Base-by-base conservation (phyloP, 2,888 invertebrate species). In the Agonum fuliginosum region DNA sequence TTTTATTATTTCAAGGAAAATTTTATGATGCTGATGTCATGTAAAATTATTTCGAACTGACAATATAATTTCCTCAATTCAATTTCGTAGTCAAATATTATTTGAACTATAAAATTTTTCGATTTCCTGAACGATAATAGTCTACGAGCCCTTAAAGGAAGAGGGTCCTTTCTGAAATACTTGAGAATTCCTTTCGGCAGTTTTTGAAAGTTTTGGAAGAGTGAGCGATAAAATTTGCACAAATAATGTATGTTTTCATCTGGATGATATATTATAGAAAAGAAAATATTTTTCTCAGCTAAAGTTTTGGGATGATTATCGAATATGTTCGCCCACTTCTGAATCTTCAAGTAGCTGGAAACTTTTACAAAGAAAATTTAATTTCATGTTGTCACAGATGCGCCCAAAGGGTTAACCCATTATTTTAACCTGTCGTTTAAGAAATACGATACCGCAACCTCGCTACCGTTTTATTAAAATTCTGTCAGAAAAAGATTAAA, bases 231-330 rank as follows among this genome's bases (percentile, higher is more conserved):
- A 72, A 54, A 54, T 72, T 54, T 72, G 54, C 48, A 22, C 34
- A 54, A 71, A 20, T 71, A 67, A 67, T 67, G 62, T 62, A 67
- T 41, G 67, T 67, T 67, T 67, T 67, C 67, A 41, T 41, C 41
- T 17, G 22, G 12, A 22, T 67, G 67, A 67, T 67, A 41, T 67
- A 67, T 67, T 27, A 67, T 67, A 37, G 67, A 67, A 67, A 67
- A 67, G 67, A 67, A 62, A 41, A 67, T 67, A 67, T 67, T 67
- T 67, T 67, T 37, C 67, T 67, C 24, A 10, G 1, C n/a, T 4
- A 41, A 67, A 67, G 67, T 67, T 67, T 41, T 6, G 12, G 67
- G 20, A 67, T 67, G 67, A 67, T 67, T 67, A 67, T 67, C 67
- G 41, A 67, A 67, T 62, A 67, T 41, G 67, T 20, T 41, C 20